A percentile compares a stretch with the other conserved stretches of the same genome.
Evolutionary conservation across 2,797 vertebrate genomes (phyloP).

Genomic region (Halcyon chelicuti): DNA sequence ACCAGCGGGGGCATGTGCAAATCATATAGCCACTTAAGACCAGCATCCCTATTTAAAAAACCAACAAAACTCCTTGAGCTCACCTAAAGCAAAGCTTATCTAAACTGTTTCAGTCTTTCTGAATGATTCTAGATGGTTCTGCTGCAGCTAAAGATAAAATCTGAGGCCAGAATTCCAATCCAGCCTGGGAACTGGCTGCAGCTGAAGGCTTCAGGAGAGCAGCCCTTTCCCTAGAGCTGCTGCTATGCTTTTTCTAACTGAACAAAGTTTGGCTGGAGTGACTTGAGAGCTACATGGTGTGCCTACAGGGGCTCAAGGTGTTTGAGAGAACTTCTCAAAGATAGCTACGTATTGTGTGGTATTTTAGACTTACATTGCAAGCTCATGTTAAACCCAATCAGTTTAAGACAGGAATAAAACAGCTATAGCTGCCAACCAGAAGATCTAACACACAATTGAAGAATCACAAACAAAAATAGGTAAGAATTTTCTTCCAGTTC

Average conservation of each 20-base stretch:
- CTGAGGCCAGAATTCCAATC: not conserved
- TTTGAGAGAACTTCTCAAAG: not conserved
- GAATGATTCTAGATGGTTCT: too few species aligned
- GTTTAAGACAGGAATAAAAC: not conserved
- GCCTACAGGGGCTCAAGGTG: not conserved
- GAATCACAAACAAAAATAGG: not conserved
- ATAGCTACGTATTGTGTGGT: fast-evolving
- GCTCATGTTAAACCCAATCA: not conserved
- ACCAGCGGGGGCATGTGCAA: not conserved
- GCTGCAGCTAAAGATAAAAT: too few species aligned
- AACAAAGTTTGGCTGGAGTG: not conserved
- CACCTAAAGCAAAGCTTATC: not conserved
- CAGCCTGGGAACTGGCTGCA: not conserved
- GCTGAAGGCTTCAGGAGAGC: not conserved
- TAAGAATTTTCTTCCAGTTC: not conserved
- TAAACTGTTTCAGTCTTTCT: too few species aligned
- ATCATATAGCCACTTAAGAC: not conserved
- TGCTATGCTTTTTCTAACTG: fast-evolving
- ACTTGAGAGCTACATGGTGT: not conserved
- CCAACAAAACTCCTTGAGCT: not conserved
- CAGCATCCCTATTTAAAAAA: not conserved
- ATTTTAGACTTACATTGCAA: not conserved
- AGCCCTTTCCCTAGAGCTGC: not conserved
- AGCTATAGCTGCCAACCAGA: not conserved
- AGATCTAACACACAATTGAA: not conserved